Conservation (phyloP, 2,888 invertebrate genomes). For the Tachina lurida region DNA sequence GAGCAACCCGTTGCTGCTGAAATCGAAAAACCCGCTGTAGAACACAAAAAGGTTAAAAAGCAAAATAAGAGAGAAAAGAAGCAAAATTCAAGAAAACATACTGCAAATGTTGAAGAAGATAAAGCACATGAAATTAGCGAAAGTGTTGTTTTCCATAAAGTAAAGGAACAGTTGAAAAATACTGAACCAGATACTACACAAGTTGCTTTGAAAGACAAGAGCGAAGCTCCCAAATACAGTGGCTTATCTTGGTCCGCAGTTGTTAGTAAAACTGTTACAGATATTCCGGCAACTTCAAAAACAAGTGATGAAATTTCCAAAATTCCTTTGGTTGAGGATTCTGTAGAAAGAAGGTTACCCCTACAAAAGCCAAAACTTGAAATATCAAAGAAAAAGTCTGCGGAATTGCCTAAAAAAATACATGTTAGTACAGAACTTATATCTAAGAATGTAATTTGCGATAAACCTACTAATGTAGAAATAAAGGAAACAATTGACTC, state of each 20-base stretch:
- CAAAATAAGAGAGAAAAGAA: slow-evolving; percentile 48
- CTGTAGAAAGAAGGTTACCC: slow-evolving; percentile 12
- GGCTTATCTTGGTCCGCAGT: slow-evolving; percentile 71
- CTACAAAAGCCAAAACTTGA: slow-evolving; percentile 47
- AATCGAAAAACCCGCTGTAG: slow-evolving; percentile 18
- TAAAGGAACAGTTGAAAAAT: background rate
- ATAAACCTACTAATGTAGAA: background rate
- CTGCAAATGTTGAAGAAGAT: background rate
- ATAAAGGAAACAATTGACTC: background rate
- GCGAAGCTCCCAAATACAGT: slow-evolving; percentile 11
- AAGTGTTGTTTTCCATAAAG: background rate
- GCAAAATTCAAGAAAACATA: slow-evolving; percentile 13
- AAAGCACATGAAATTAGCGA: background rate
- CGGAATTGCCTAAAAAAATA: slow-evolving; percentile 6
- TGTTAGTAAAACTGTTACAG: slow-evolving; percentile 69
- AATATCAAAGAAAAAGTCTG: slow-evolving; percentile 48
- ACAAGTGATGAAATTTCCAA: background rate
- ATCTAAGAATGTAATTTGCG: background rate
- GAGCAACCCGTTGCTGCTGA: slow-evolving; percentile 1
- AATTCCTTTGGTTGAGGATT: slow-evolving; percentile 4
- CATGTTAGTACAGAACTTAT: background rate
- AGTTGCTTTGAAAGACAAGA: slow-evolving; percentile 10
- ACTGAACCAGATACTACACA: background rate
- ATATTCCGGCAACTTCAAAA: background rate
- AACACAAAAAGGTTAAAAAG: slow-evolving; percentile 42